Evolutionary conservation across 2,888 invertebrate species (phyloP).

Genomic region (Aphrophora alni): DNA sequence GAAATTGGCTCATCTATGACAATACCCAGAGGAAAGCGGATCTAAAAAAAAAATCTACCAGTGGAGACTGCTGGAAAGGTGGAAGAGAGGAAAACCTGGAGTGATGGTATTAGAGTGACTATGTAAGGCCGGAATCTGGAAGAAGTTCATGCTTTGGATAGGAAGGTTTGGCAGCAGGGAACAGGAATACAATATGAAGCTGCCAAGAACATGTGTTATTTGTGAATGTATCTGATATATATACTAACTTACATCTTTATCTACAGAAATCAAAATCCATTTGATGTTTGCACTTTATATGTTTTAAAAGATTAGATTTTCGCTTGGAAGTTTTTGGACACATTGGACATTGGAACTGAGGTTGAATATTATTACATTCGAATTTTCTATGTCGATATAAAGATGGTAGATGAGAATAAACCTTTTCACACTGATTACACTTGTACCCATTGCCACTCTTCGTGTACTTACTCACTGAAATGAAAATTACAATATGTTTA

Average conservation of each 20-base stretch:
- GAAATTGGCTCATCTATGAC: too few relatives aligned
- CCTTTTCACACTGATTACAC: conserved; percentile 42
- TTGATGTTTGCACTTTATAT: conserved; percentile 12
- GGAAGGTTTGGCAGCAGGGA: too few relatives aligned
- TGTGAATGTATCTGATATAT: too few relatives aligned
- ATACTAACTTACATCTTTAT: neutral
- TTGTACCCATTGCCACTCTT: neutral
- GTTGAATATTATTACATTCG: conserved; percentile 47
- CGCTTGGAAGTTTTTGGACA: conserved; percentile 39
- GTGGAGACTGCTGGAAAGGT: too few relatives aligned
- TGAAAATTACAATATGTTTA: neutral
- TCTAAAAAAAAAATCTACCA: too few relatives aligned
- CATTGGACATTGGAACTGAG: conserved; percentile 29
- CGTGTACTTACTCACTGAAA: neutral
- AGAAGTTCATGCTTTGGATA: too few relatives aligned
- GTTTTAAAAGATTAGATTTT: conserved; percentile 39
- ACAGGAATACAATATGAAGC: too few relatives aligned
- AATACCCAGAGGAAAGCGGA: too few relatives aligned
- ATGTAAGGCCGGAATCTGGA: too few relatives aligned
- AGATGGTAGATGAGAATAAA: conserved; percentile 43
- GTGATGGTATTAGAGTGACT: too few relatives aligned
- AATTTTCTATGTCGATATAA: conserved; percentile 46
- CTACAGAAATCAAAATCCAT: neutral
- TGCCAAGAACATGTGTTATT: too few relatives aligned
- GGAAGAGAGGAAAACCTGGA: too few relatives aligned